Conservation (phyloP, 2,888 invertebrate genomes). For the Diloba caeruleocephala region DNA sequence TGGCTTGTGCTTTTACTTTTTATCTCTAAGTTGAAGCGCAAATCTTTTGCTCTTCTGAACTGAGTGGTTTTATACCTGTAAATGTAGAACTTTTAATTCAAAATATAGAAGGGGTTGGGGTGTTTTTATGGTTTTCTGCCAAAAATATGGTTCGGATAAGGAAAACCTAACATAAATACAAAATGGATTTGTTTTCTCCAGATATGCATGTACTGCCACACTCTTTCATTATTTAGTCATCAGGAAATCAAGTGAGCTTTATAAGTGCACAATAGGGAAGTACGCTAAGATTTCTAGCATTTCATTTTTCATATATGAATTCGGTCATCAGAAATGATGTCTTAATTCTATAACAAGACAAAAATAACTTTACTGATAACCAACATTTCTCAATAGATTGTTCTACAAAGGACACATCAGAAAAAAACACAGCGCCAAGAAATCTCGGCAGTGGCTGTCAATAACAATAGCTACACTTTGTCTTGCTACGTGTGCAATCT, state of each 20-base stretch:
- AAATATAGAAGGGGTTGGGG: conserved; percentile 38
- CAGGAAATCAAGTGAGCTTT: no score
- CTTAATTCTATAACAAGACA: no score
- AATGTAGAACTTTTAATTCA: conserved; percentile 30
- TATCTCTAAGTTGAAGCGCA: conserved; percentile 53
- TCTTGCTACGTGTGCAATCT: conserved; percentile 74
- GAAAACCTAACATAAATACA: neutral
- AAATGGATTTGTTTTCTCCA: no score
- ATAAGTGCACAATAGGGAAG: no score
- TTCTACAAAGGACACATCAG: neutral
- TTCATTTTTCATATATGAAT: no score
- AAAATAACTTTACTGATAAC: no score
- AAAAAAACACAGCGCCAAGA: conserved; percentile 50
- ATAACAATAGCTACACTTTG: conserved; percentile 70
- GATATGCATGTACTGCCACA: no score
- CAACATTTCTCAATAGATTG: conserved; percentile 1
- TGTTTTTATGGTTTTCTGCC: conserved; percentile 35
- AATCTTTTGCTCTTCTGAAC: conserved; percentile 55
- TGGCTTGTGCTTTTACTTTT: conserved; percentile 58
- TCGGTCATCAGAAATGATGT: no score
- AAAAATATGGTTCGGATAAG: conserved; percentile 30
- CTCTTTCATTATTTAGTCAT: no score
- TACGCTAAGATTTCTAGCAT: neutral
- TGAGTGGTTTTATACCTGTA: conserved; percentile 43
- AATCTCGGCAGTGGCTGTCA: conserved; percentile 59